Evolutionary conservation across 2,797 vertebrate genomes (phyloP).

Genomic region (Lithobates pipiens): DNA sequence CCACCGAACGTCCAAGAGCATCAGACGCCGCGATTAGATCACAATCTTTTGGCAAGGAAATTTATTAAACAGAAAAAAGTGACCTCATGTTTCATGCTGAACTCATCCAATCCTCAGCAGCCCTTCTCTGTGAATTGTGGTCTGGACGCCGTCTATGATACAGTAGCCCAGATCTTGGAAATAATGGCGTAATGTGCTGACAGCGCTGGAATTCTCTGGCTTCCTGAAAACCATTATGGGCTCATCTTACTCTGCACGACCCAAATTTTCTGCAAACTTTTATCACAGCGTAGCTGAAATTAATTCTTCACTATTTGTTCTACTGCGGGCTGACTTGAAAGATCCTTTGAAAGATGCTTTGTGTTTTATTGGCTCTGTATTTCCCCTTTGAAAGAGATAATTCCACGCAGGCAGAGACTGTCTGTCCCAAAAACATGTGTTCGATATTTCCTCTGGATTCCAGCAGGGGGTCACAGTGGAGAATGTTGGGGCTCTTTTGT

Average conservation of each 20-base stretch:
- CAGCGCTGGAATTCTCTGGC: conserved; percentile 17
- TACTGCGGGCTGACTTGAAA: background rate
- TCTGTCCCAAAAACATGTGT: conserved; percentile 15
- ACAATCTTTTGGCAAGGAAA: conserved; percentile 5
- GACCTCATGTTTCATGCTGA: conserved; percentile 12
- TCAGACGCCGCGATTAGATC: background rate
- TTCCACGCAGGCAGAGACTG: background rate
- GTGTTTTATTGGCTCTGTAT: conserved; percentile 19
- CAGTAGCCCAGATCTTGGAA: conserved; percentile 37
- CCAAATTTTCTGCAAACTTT: conserved; percentile 3
- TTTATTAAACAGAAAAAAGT: conserved; percentile 14
- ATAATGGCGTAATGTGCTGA: conserved; percentile 41
- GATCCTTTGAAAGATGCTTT: background rate
- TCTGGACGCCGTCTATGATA: conserved; percentile 13
- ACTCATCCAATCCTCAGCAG: background rate
- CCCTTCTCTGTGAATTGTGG: background rate
- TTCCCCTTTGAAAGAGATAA: background rate
- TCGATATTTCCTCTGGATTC: background rate
- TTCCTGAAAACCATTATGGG: conserved; percentile 24
- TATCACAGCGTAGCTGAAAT: conserved; percentile 21
- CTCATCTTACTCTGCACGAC: conserved; percentile 22
- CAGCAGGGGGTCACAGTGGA: no score
- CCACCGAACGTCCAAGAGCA: no score
- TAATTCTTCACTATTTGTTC: background rate
- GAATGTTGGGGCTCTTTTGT: no score